Conservation (phyloP, 2,797 vertebrate genomes). For the Fratercula arctica region DNA sequence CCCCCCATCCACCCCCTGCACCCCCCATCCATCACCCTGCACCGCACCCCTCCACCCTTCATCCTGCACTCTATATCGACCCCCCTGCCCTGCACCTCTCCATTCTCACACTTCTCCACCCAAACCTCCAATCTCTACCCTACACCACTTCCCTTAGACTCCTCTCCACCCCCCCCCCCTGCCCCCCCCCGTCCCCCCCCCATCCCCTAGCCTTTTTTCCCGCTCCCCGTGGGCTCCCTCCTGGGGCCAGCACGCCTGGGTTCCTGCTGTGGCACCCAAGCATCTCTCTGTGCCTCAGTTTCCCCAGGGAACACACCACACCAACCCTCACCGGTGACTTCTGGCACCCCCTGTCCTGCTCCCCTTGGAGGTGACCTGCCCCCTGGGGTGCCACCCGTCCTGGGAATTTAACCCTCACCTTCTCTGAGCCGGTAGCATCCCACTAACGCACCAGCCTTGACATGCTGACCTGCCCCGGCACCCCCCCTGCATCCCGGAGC, state of each 20-base stretch:
- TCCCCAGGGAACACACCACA: not conserved
- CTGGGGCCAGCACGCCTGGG: not conserved
- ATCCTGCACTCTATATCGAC: too few species aligned
- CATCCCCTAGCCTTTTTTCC: too few species aligned
- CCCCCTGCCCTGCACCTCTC: not conserved
- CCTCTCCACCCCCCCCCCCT: accelerated
- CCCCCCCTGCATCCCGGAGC: not conserved
- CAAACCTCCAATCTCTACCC: not conserved
- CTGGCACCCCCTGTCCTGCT: not conserved
- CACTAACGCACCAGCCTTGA: not conserved
- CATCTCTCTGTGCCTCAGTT: not conserved
- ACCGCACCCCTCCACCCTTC: not conserved
- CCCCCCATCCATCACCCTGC: not conserved
- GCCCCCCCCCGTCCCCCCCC: too few species aligned
- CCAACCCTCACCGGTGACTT: not conserved
- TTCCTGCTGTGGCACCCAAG: not conserved
- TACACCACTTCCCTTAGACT: not conserved
- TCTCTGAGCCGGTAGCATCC: not conserved
- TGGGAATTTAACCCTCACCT: not conserved
- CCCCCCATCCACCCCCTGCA: not conserved
- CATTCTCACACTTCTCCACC: not conserved
- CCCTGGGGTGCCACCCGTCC: not conserved
- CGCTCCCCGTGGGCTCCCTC: not conserved
- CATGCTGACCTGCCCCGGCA: not conserved
- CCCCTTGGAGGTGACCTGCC: not conserved